These are phyloP conservation scores for Sinonovacula constricta DNA, from an alignment of 1,140 invertebrate genomes.

Conservation along the genomic window DNA sequence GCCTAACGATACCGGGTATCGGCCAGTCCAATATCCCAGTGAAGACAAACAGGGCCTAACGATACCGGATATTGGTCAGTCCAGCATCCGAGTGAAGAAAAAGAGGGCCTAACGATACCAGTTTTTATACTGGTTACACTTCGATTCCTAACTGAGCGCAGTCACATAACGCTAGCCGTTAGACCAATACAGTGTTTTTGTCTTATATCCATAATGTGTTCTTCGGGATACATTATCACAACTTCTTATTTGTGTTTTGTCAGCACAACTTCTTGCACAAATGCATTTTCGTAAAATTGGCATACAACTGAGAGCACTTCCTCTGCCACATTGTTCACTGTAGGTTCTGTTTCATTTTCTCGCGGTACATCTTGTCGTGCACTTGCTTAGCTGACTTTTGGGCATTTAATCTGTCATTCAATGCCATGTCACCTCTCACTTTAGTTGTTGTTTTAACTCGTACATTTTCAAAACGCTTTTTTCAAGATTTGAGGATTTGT, in stretches of 20 bases:
- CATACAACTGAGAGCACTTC: neutral
- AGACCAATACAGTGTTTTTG: no score
- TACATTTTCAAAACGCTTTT: neutral
- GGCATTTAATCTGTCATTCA: neutral
- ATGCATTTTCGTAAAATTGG: neutral
- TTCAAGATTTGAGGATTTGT: neutral
- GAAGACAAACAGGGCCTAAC: no score
- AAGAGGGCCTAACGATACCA: no score
- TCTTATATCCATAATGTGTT: no score
- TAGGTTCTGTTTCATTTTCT: conserved; percentile 7
- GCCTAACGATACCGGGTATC: no score
- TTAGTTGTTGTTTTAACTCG: neutral
- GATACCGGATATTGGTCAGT: no score
- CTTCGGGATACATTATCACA: no score
- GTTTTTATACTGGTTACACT: no score
- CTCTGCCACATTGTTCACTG: conserved; percentile 10
- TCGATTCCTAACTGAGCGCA: no score
- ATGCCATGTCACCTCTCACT: neutral
- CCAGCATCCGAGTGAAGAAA: no score
- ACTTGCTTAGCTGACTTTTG: conserved; percentile 14
- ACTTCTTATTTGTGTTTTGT: conserved; percentile 19
- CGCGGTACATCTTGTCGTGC: conserved; percentile 14
- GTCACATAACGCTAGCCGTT: no score
- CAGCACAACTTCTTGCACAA: conserved; percentile 1
- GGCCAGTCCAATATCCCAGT: no score